Conservation (phyloP, 92 coral and sea anemone genomes). For the Porites rus region DNA sequence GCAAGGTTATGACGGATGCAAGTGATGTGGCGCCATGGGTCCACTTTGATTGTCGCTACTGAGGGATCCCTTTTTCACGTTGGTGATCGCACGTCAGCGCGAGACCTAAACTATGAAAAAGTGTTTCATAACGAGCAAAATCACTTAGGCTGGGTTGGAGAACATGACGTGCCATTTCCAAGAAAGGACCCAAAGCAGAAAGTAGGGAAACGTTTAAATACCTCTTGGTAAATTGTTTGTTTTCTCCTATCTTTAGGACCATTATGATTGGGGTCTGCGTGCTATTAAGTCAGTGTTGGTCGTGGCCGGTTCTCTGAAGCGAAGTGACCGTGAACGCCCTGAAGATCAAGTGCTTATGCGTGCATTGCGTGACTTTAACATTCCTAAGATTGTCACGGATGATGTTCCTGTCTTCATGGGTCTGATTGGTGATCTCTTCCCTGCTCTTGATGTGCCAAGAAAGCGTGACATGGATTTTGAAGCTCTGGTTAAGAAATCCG, state of each 20-base stretch:
- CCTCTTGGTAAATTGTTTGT: background rate
- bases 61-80: too few species aligned
- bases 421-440: conserved; percentile 98
- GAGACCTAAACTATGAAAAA: too few species aligned
- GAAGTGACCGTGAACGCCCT: conserved; percentile 97
- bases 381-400: conserved; percentile 99
- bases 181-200: background rate
- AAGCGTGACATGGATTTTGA: conserved; percentile 99
- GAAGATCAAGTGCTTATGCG: conserved; percentile 99
- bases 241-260: conserved; percentile 69
- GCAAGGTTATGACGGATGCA: too few species aligned
- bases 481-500: conserved; percentile 88
- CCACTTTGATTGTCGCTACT: too few species aligned
- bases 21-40: too few species aligned
- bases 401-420: conserved; percentile 99
- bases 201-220: background rate
- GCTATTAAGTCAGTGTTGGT: conserved; percentile 99
- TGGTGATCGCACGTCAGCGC: too few species aligned
- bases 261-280: conserved; percentile 99
- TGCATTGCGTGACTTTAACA: conserved; percentile 99
- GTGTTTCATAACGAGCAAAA: too few species aligned
- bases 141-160: too few species aligned
- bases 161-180: background rate
- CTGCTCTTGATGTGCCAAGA: conserved; percentile 99
- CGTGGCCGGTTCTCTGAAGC: conserved; percentile 98